Evolutionary conservation across 2,113 vertebrate genomes (phyloP).

Genomic region (Antechinus stuartii): DNA sequence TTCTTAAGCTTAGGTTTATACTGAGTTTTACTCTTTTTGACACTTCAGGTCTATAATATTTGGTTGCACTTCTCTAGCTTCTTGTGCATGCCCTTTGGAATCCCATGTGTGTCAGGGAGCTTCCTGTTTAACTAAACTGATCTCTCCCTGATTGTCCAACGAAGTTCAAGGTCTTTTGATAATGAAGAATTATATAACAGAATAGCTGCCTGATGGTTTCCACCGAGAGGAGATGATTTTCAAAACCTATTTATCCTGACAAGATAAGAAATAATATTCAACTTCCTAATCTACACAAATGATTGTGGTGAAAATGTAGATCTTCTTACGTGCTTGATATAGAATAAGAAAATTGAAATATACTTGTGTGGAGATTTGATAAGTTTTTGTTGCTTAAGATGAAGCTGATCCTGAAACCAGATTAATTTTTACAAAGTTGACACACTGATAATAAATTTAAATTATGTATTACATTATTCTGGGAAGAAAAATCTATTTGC

Average conservation of each 20-base stretch:
- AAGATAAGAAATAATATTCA: neutral
- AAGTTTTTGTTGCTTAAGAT: constrained; percentile 43
- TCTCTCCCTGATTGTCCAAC: neutral
- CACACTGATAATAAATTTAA: constrained; percentile 61
- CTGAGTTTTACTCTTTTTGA: neutral
- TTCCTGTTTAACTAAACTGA: neutral
- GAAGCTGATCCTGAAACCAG: constrained; percentile 10
- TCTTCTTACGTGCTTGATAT: neutral
- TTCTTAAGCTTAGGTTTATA: neutral
- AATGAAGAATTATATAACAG: neutral
- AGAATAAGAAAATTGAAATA: constrained; percentile 28
- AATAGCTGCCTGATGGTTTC: neutral
- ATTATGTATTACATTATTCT: constrained; percentile 54
- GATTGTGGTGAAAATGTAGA: neutral
- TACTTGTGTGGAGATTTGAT: constrained; percentile 3
- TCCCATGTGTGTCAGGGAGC: neutral
- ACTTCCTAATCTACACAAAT: neutral
- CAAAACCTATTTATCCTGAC: neutral
- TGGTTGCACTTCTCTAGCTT: neutral
- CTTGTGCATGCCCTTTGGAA: neutral
- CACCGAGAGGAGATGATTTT: neutral
- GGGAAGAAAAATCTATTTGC: constrained; percentile 63
- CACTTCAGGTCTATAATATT: neutral
- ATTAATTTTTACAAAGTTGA: constrained; percentile 63
- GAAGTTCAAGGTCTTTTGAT: neutral